phyloP scores from a whole-genome alignment of 2,888 invertebrate genomes.

The Neuroscelio doddi region DNA sequence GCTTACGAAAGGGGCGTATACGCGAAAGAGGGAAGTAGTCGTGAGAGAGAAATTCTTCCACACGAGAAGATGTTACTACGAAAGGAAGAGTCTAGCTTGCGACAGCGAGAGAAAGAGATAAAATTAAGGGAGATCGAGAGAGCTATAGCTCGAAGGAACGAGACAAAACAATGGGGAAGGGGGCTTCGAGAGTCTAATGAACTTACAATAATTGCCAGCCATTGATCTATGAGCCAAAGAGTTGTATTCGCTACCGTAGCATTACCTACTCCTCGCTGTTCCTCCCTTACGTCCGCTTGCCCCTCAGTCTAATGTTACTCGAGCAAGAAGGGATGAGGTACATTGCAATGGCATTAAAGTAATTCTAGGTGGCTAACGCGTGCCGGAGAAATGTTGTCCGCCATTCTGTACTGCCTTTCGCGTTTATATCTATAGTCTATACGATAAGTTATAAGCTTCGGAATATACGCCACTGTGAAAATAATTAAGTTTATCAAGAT shows the following conservation, averaged over 20 bases:
- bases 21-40: slow-evolving; percentile 36
- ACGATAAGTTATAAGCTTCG: too few species aligned
- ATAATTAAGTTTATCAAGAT: too few species aligned
- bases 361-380: slow-evolving; percentile 58
- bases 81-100: slow-evolving; percentile 48
- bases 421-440: slow-evolving; percentile 17
- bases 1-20: slow-evolving; percentile 55
- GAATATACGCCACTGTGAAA: too few species aligned
- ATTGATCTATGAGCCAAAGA: slow-evolving; percentile 71
- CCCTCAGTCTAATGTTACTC: slow-evolving; percentile 60
- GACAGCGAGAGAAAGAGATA: slow-evolving; percentile 33
- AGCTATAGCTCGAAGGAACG: slow-evolving; percentile 22
- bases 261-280: slow-evolving; percentile 54
- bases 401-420: slow-evolving; percentile 49
- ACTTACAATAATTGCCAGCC: slow-evolving; percentile 72
- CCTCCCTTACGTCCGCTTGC: slow-evolving; percentile 40
- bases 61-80: slow-evolving; percentile 57
- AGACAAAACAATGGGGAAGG: slow-evolving; percentile 45
- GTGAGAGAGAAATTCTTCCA: slow-evolving; percentile 44
- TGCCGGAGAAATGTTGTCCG: slow-evolving; percentile 48
- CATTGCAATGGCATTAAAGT: slow-evolving; percentile 64
- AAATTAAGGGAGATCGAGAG: slow-evolving; percentile 27
- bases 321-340: slow-evolving; percentile 55
- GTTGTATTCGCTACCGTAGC: slow-evolving; percentile 62
- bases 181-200: slow-evolving; percentile 63